Evolutionary conservation across 64 coral and sea anemone genomes (phyloP).

Genomic region (Platygyra sinensis): DNA sequence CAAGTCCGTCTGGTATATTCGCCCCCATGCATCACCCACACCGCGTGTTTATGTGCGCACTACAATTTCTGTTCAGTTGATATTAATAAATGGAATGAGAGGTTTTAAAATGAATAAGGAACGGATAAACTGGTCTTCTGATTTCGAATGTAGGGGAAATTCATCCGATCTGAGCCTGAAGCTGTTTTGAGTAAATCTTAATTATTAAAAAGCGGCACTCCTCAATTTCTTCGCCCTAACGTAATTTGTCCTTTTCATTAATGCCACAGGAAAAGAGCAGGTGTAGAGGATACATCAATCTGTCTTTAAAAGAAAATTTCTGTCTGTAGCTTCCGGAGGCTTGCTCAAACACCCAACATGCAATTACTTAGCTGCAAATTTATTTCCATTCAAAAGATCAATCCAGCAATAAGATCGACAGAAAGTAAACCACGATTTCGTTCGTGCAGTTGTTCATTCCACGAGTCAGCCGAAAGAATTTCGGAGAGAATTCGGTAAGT

Average conservation of each 20-base stretch:
- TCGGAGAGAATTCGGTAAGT: too few relatives aligned
- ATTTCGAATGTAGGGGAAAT: not conserved
- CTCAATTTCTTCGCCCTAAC: not conserved
- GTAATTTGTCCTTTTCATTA: not conserved
- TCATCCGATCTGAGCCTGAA: not conserved
- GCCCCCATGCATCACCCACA: too few relatives aligned
- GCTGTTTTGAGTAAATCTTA: not conserved
- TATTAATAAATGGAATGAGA: too few relatives aligned
- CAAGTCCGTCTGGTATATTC: too few relatives aligned
- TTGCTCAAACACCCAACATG: not conserved
- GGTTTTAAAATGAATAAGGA: not conserved
- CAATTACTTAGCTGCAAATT: not conserved
- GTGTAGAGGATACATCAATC: not conserved
- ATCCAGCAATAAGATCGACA: too few relatives aligned
- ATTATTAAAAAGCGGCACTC: not conserved
- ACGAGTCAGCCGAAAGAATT: too few relatives aligned
- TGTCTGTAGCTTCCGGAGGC: not conserved
- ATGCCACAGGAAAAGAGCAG: not conserved
- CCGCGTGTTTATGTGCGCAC: too few relatives aligned
- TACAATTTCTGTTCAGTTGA: too few relatives aligned
- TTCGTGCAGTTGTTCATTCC: too few relatives aligned
- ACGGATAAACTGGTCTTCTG: not conserved
- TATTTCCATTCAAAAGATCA: too few relatives aligned
- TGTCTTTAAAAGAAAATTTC: not conserved
- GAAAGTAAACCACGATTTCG: too few relatives aligned